phyloP scores from a whole-genome alignment of 2,888 invertebrate genomes.

The Ormyrus nitidulus region DNA sequence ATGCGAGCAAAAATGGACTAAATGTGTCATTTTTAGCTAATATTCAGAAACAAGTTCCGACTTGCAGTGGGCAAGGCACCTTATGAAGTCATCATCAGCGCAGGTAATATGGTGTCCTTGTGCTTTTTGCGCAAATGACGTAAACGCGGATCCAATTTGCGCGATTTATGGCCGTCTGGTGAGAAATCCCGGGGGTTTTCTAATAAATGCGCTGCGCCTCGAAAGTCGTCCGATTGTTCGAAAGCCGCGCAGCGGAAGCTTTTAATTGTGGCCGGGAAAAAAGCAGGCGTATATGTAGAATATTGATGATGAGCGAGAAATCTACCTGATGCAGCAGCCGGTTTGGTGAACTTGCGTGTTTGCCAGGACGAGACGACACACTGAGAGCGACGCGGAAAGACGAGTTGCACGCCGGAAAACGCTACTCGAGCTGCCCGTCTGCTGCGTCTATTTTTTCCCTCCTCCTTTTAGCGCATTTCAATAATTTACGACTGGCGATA shows the following conservation, averaged over 20 bases:
- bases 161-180: no score
- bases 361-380: not conserved
- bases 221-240: slow-evolving; percentile 29
- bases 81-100: no score
- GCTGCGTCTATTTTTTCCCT: not conserved
- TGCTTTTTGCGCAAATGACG: no score
- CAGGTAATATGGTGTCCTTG: no score
- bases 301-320: not conserved
- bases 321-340: slow-evolving; percentile 15
- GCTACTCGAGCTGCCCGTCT: not conserved
- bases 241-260: slow-evolving; percentile 4
- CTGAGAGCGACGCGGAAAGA: not conserved
- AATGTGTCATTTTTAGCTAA: no score
- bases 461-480: slow-evolving; percentile 24
- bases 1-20: no score
- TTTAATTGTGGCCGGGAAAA: not conserved
- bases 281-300: not conserved
- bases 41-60: no score
- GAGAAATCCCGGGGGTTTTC: not conserved
- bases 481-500: slow-evolving; percentile 43
- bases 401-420: slow-evolving; percentile 11
- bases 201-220: not conserved
- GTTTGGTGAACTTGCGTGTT: slow-evolving; percentile 13
- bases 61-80: no score
- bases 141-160: no score